A percentile compares a stretch with the other conserved stretches of the same genome.
Conservation (phyloP, 1,140 invertebrate genomes). For the Habropoda laboriosa region DNA sequence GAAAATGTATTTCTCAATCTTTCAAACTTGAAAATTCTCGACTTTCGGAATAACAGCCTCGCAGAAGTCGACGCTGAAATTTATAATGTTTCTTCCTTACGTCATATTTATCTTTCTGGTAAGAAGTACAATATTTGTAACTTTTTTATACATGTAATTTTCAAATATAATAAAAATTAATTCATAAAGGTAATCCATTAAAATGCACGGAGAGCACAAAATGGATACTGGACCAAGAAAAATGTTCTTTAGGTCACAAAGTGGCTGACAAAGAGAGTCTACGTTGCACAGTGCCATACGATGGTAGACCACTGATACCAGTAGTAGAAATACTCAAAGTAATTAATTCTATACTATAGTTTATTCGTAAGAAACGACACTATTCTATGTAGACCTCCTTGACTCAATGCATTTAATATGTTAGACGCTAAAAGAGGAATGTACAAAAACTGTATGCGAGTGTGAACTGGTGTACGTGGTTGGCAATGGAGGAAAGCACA, state of each 20-base stretch:
- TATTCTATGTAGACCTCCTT: neutral
- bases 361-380: neutral
- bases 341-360: slow-evolving; percentile 14
- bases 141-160: neutral
- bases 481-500: slow-evolving; percentile 71
- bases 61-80: slow-evolving; percentile 73
- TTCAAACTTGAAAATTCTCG: slow-evolving; percentile 72
- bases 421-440: slow-evolving; percentile 73
- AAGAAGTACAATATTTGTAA: neutral
- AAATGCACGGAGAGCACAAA: slow-evolving; percentile 83
- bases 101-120: slow-evolving; percentile 75
- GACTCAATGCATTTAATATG: slow-evolving; percentile 20
- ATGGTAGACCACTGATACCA: slow-evolving; percentile 80
- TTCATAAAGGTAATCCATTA: slow-evolving; percentile 82
- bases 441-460: slow-evolving; percentile 73
- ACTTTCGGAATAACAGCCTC: slow-evolving; percentile 81
- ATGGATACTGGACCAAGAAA: slow-evolving; percentile 81
- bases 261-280: slow-evolving; percentile 82
- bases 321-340: slow-evolving; percentile 84
- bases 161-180: neutral
- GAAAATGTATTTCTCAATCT: slow-evolving; percentile 75
- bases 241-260: slow-evolving; percentile 71
- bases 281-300: slow-evolving; percentile 80
- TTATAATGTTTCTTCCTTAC: slow-evolving; percentile 72
- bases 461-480: slow-evolving; percentile 80